Evolutionary conservation across 2,888 invertebrate genomes (phyloP), one percentile per base, ranked within the genome.

Genomic region (Pachycephus smyrnensis): DNA sequence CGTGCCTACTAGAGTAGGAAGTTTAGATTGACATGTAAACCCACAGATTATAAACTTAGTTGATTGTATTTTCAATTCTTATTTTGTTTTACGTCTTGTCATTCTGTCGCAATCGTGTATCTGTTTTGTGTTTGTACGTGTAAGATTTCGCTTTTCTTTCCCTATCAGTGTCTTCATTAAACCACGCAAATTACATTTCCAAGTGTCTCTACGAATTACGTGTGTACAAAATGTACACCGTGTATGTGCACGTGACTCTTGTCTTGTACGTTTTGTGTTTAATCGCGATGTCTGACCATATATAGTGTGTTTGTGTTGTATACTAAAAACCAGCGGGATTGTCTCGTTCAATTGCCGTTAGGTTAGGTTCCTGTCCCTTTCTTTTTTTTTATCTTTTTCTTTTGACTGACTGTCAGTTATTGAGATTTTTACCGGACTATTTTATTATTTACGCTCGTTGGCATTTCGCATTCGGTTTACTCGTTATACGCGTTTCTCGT

Each of bases 1-100:
- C 33, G 74, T 15, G 36, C 37, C 36, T 23, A 33, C 9, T 35
- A n/a, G 30, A 35, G 74, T 35, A 68, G 80, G 81, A 80, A 80
- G 79, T 55, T 55, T 83, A 83, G 85, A 84, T 86, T 86, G 84
- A 87, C 86, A 81, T 84, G 84, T 84, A 84, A 82, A 82, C 77
- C 80, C 77, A 82, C 82, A 81, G 82, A 80, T 82, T 81, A 81
- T 82, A 82, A 85, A 84, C 84, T 86, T 83, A 83, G 80, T 85
- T 86, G 86, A 86, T 86, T 86, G 84, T 85, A 84, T 85, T 30
- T 55, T 55, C 55, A 55, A 55, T 55, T 9, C 35, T 6, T 35
- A 6, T 35, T 23, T 55, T 55, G 2, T 9, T 9, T 55, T 15
- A 23, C 2, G 55, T 23, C 23, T 23, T 9, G 55, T 55, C 23